Conservation (phyloP, 2,888 invertebrate species). For the Xanthorhoe spadicearia region DNA sequence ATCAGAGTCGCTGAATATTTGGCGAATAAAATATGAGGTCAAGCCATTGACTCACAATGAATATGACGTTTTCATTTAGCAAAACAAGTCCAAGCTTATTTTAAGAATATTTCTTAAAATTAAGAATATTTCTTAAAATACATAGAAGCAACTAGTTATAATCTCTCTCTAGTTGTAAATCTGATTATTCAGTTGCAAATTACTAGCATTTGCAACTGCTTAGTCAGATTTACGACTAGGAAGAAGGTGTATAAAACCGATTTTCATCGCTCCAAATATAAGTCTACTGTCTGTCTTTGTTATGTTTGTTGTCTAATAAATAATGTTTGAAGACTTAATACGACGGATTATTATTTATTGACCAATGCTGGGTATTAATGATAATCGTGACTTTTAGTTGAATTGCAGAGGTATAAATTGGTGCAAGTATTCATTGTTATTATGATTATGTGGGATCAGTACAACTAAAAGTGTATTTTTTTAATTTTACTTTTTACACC, state of each 20-base stretch:
- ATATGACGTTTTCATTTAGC: too few relatives aligned
- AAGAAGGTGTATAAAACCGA: conserved; percentile 61
- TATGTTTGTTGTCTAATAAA: conserved; percentile 42
- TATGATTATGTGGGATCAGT: too few relatives aligned
- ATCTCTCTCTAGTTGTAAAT: too few relatives aligned
- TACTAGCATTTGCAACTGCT: conserved; percentile 33
- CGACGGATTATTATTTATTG: conserved; percentile 38
- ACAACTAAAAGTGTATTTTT: too few relatives aligned
- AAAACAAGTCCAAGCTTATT: not conserved
- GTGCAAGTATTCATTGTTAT: too few relatives aligned
- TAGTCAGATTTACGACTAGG: conserved; percentile 61
- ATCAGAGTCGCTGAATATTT: too few relatives aligned
- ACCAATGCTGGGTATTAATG: not conserved
- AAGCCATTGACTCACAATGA: too few relatives aligned
- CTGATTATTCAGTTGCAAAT: too few relatives aligned
- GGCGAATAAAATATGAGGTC: too few relatives aligned
- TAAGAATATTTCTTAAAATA: not conserved
- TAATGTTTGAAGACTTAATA: conserved; percentile 34
- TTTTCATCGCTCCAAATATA: conserved; percentile 51
- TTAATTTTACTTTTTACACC: too few relatives aligned
- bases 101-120: not conserved
- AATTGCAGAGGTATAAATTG: too few relatives aligned
- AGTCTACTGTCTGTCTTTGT: conserved; percentile 43
- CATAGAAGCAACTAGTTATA: conserved; percentile 10
- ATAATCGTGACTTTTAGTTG: not conserved